Evolutionary conservation across 2,113 vertebrate genomes (phyloP), one percentile per base, ranked within the genome.

Genomic region (Tetrao urogallus): DNA sequence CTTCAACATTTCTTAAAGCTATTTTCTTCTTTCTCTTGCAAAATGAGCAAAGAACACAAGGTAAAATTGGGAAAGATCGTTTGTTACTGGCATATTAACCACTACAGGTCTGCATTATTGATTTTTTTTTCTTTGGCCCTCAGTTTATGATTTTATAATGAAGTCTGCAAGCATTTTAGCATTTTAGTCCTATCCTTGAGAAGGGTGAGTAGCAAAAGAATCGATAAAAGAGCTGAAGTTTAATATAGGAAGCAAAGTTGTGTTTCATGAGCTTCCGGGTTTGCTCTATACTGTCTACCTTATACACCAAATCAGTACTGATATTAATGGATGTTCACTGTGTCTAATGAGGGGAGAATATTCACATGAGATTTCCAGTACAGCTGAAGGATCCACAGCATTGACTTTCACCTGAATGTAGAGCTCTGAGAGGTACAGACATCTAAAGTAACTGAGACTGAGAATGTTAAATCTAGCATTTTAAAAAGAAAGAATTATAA

Each of bases 21-120:
- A 8, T 91, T 94, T 92, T 91, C 88, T 65, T 86, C 10, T 66
- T 86, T 91, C 64, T 83, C 22, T 77, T 74, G 66, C 13, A 52
- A 92, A 92, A 89, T n/a, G 19, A 80, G 13, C 11, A 83, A 89
- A 63, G 43, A 91, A 74, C 8, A 34, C 20, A 22, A n/a, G 14
- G 13, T 57, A 28, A 89, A 89, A 77, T 34, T 48, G 19, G 17
- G 17, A 80, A 52, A 60, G 14, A 64, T 74, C 89, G 13, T 73
- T 89, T 96, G 28, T 74, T 91, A 76, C 16, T 95, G 76, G 89
- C 22, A 19, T 95, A 70, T 79, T 82, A 85, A 90, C 65, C 80
- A 79, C 57, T 92, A 32, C 7, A 77, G 50, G 32, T 82, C 54
- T 95, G 22, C 43, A 80, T 65, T 5, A 82, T 2, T 82, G 73